A percentile compares a stretch with the other conserved stretches of the same genome.
Conservation (phyloP, 2,797 vertebrate species). For the Chloroceryle amazona region DNA sequence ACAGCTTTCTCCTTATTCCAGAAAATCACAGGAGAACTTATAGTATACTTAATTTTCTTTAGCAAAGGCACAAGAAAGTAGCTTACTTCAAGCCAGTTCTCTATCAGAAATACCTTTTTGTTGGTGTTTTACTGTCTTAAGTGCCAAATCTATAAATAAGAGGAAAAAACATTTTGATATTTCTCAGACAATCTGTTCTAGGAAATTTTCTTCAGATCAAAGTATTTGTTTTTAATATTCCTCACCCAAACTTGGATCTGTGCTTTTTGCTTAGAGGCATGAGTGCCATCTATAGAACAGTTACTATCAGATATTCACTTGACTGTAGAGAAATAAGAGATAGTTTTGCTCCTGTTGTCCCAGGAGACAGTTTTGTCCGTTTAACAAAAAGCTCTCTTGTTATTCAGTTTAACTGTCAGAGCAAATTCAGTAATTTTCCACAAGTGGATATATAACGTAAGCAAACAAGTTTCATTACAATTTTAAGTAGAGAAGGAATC, state of each 20-base stretch:
- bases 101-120: not conserved
- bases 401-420: conserved; percentile 53
- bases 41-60: not conserved
- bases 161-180: not conserved
- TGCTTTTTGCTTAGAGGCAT: conserved; percentile 48
- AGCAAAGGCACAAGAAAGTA: not conserved
- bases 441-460: conserved; percentile 61
- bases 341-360: not conserved
- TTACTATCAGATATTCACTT: conserved; percentile 12
- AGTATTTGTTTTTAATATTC: not conserved
- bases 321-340: not conserved
- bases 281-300: conserved; percentile 76
- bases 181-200: not conserved
- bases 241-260: not conserved
- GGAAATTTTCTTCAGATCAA: not conserved
- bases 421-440: conserved; percentile 69
- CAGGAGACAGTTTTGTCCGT: conserved; percentile 55
- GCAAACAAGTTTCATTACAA: conserved; percentile 64
- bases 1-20: not conserved
- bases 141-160: not conserved
- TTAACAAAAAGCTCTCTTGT: conserved; percentile 60
- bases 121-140: not conserved
- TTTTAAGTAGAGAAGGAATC: conserved; percentile 58
- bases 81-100: not conserved
- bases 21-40: not conserved